Conservation (phyloP, 1,140 invertebrate species). For the Babylonia areolata region DNA sequence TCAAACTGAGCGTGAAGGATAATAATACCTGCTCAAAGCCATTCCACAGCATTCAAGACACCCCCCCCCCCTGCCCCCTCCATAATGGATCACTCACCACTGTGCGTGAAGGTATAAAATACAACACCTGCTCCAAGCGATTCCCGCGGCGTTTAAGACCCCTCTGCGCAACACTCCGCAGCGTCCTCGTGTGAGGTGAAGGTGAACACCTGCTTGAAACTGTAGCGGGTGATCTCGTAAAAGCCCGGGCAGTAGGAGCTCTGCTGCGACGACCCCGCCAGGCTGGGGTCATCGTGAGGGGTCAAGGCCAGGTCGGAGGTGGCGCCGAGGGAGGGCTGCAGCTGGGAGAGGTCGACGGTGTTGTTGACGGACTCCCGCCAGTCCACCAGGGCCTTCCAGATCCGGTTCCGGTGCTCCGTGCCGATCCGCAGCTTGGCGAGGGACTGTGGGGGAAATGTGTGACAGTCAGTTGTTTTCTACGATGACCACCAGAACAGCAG, state of each 20-base stretch:
- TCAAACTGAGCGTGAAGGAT: no score
- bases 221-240: conserved; percentile 72
- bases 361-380: conserved; percentile 39
- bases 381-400: conserved; percentile 71
- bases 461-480: no score
- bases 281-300: conserved; percentile 21
- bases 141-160: background rate
- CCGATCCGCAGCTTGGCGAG: conserved; percentile 72
- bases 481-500: no score
- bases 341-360: conserved; percentile 49
- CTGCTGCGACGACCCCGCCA: conserved; percentile 55
- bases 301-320: conserved; percentile 32
- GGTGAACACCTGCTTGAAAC: conserved; percentile 72
- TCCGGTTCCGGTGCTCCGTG: conserved; percentile 67
- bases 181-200: conserved; percentile 36
- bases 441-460: conserved; percentile 64
- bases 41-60: no score
- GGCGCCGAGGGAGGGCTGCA: conserved; percentile 51
- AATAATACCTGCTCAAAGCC: no score
- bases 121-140: no score
- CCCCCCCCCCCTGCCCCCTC: no score
- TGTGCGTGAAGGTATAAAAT: no score
- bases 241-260: conserved; percentile 66
- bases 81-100: no score
- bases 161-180: background rate